These are phyloP conservation scores for Agrochola macilenta DNA, from an alignment of 2,888 invertebrate species.

Conservation along the genomic window DNA sequence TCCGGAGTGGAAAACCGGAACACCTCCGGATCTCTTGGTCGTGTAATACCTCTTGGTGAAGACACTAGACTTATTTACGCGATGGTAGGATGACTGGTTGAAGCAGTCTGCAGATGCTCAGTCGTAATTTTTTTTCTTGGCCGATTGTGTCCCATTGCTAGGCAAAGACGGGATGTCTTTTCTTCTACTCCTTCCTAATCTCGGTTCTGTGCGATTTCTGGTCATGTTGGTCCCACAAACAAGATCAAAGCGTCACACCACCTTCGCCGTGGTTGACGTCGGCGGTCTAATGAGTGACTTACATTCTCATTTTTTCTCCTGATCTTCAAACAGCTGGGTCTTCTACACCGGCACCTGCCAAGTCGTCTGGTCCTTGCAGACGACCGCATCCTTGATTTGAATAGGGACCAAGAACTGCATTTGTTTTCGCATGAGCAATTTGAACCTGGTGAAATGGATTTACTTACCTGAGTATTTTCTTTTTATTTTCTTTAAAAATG, in stretches of 20 bases:
- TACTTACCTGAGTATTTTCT: background rate
- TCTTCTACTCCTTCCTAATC: background rate
- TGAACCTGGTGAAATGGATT: constrained; percentile 58
- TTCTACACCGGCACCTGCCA: constrained; percentile 2
- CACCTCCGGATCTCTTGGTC: no score
- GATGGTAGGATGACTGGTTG: no score
- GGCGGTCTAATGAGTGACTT: background rate
- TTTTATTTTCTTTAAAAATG: background rate
- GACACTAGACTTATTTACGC: no score
- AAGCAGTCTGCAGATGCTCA: no score
- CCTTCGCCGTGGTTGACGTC: background rate
- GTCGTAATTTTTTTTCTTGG: no score
- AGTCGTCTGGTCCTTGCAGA: constrained; percentile 1
- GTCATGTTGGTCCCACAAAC: background rate
- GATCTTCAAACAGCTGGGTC: constrained; percentile 50
- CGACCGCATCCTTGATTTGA: constrained; percentile 24
- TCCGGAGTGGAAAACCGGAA: no score
- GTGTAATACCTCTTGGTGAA: no score
- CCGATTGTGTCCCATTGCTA: no score
- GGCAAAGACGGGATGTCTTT: no score
- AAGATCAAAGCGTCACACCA: background rate
- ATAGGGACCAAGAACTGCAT: constrained; percentile 1
- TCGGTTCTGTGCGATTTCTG: background rate
- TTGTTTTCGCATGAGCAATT: constrained; percentile 63
- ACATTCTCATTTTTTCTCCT: constrained; percentile 60